Base-by-base conservation (phyloP, 2,797 vertebrate species). In the Arnoldichthys spilopterus region DNA sequence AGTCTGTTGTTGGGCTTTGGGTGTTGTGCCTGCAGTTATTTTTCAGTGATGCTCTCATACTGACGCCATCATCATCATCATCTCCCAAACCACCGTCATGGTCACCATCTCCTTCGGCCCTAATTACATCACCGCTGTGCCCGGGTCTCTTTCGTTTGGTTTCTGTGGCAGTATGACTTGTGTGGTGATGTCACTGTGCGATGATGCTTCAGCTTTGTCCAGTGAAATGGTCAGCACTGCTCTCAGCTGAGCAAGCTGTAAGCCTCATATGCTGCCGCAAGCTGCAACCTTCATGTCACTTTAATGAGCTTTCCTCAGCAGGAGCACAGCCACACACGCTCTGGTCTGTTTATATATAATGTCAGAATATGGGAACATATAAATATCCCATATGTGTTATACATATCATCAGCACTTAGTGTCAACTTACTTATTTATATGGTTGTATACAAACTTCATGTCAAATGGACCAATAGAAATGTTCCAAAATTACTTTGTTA, bases 181-280 rank as follows among this genome's bases (percentile, higher is more conserved):
- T 49, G 20, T 40, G n/a, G 32, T 85, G 81, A 83, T 79, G 81
- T 85, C 84, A 83, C 71, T 59, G 72, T 59, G 40, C 30, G n/a
- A 56, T 76, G 82, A 83, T 76, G 69, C 75, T 68, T 61, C 49
- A 12, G 71, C 28, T 37, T 51, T 69, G 68, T 77, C 81, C 66
- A 5, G 18, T 9, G 5, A 5, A 24, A 67, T 78, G 51, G 58
- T 74, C 79, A 83, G 70, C 47, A 47, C 11, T 20, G 32, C 43
- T 75, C 58, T 70, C 49, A 77, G 43, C 49, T 49, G 64, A 66
- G 37, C 9, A 32, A 6, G 24, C 72, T 80, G 71, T 80, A 69
- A 73, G 63, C 69, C 32, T 45, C 24, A 72, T 45, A 37, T 24
- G 40, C 54, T 40, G 54, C 7, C 4, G 53, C 30, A 4, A 45